phyloP scores from a whole-genome alignment of 2,888 invertebrate species.

The Tupiocoris notatus region DNA sequence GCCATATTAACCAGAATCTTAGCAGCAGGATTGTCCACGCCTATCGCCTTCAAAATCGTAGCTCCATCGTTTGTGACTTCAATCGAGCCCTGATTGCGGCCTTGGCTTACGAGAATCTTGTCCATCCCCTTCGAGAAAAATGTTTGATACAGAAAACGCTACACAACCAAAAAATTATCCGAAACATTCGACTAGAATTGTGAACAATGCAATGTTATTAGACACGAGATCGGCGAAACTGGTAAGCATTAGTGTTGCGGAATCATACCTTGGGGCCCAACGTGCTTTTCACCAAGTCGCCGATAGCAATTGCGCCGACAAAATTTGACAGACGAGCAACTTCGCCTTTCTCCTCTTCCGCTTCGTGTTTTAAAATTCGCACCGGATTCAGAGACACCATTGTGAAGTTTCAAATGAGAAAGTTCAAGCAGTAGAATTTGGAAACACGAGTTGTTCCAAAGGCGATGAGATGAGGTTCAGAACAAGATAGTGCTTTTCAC shows the following conservation, averaged over 20 bases:
- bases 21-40: constrained; percentile 98
- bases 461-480: too few relatives aligned
- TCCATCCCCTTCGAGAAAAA: constrained; percentile 42
- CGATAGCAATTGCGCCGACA: constrained; percentile 97
- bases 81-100: constrained; percentile 67
- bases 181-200: too few relatives aligned
- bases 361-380: constrained; percentile 89
- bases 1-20: constrained; percentile 99
- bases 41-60: constrained; percentile 92
- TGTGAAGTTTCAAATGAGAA: constrained; percentile 4
- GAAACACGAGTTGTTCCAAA: not conserved
- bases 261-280: constrained; percentile 80
- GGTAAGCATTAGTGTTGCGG: too few relatives aligned
- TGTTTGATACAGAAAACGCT: too few relatives aligned
- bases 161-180: too few relatives aligned
- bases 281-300: constrained; percentile 96
- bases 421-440: too few relatives aligned
- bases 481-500: too few relatives aligned
- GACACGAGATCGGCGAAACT: too few relatives aligned
- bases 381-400: constrained; percentile 86
- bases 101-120: constrained; percentile 71
- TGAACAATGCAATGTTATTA: too few relatives aligned
- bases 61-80: constrained; percentile 99
- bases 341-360: constrained; percentile 97
- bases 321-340: constrained; percentile 96